A percentile compares a stretch with the other conserved stretches of the same genome.
These are phyloP conservation scores for Macrochelys suwanniensis DNA, from an alignment of 2,797 vertebrate genomes.

Conservation along the genomic window DNA sequence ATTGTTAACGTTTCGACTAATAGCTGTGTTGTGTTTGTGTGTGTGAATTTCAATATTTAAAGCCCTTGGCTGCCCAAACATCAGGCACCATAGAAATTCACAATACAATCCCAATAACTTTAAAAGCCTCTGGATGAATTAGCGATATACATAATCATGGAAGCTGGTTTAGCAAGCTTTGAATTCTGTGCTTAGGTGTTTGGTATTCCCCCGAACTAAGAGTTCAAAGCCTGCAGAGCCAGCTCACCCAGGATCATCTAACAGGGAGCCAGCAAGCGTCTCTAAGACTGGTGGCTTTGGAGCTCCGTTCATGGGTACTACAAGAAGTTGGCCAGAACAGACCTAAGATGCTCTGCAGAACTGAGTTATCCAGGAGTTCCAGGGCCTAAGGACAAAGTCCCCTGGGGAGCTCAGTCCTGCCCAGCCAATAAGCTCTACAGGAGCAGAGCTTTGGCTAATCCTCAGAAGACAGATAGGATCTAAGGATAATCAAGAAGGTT, in stretches of 20 bases:
- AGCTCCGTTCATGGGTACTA: not conserved
- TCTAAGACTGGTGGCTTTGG: not conserved
- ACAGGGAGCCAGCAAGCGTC: not conserved
- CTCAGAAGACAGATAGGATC: rapidly evolving
- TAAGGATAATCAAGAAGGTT: not conserved
- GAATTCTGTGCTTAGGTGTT: not conserved
- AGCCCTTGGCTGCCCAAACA: not conserved
- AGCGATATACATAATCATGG: not conserved
- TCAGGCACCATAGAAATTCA: not conserved
- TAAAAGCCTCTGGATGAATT: not conserved
- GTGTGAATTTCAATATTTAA: not conserved
- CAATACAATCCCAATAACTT: not conserved
- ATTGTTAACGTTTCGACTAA: not conserved
- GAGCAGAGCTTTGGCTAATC: rapidly evolving
- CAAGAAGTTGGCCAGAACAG: not conserved
- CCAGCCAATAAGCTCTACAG: not conserved
- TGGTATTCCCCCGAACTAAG: not conserved
- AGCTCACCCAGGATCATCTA: rapidly evolving
- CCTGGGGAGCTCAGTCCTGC: not conserved
- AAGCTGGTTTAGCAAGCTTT: not conserved
- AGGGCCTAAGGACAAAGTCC: not conserved
- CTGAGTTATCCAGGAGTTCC: not conserved
- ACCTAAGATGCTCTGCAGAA: not conserved
- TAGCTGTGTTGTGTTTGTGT: not conserved
- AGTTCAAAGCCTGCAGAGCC: not conserved